Base-by-base conservation (phyloP, 2,797 vertebrate genomes). In the Arrhamphus sclerolepis region DNA sequence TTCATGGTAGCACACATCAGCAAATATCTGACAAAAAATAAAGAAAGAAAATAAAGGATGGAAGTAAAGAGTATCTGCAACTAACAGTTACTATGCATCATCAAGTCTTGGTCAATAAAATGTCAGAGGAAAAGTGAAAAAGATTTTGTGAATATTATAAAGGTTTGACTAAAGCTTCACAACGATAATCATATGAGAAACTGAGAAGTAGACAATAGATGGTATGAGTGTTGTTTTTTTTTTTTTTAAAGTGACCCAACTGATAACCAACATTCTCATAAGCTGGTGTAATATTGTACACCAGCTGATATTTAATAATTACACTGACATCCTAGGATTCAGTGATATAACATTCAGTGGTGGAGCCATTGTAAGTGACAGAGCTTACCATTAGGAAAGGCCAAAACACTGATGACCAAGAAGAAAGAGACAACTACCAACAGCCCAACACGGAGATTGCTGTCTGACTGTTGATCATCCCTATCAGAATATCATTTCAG, bases 371-470 rank as follows among this genome's bases (percentile, higher is more conserved):
- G 44, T 20, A 10, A 22, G 6, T 54, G 13, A 7, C 1, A 41
- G 9, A 24, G 1, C 92, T 94, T 91, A 98, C 97, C 97, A 78
- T 99, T 99, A 64, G 97, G 97, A 86, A 99, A 99, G 38, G 97
- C 94, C 78, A 98, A 86, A 51, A 97, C 90, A 84, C 97, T 98
- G 93, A 99, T 92, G 83, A 99, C 94, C 76, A 97, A 87, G 87
- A 99, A 98, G 91, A 98, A 98, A 80, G 94, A 97, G 75, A 97
- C 74, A 47, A 96, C 95, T 47, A 95, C 94, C 11, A 96, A 84
- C n/a, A 97, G 76, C 55, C 96, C 95, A 75, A 95, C 94, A 87
- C 94, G 91, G 67, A 99, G 95, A 83, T 99, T 99, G 78, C 92
- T 93, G 83, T 98, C 95, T 53, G 87, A 91, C 61, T 94, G 87